phyloP scores from a whole-genome alignment of 2,797 vertebrate species.

The Heliangelus exortis region DNA sequence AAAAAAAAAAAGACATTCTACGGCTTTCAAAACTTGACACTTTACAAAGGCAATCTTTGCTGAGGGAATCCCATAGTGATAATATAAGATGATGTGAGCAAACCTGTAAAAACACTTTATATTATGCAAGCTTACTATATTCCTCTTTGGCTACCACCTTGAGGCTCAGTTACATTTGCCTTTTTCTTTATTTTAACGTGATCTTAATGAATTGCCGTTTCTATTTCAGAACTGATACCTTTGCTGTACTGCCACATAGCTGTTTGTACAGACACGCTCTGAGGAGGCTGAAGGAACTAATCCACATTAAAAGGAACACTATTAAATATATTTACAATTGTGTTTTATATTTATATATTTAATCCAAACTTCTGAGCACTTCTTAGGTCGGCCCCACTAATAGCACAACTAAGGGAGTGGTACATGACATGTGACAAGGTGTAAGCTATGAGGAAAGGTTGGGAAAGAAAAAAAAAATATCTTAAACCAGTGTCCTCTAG shows the following conservation, averaged over 20 bases:
- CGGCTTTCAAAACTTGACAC: neutral
- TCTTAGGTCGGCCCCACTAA: neutral
- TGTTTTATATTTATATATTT: neutral
- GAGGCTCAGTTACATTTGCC: neutral
- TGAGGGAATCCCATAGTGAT: neutral
- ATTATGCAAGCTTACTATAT: neutral
- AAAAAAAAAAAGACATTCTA: neutral
- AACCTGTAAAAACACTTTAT: neutral
- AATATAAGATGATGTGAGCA: neutral
- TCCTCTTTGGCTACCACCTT: neutral
- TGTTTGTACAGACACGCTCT: neutral
- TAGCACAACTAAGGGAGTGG: neutral
- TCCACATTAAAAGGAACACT: neutral
- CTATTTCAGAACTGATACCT: neutral
- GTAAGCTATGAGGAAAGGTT: neutral
- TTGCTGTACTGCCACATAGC: neutral
- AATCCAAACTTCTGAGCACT: neutral
- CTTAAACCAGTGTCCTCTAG: neutral
- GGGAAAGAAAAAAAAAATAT: neutral
- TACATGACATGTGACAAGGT: neutral
- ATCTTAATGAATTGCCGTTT: neutral
- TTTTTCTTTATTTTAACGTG: neutral
- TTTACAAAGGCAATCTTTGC: neutral
- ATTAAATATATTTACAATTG: neutral
- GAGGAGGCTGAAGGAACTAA: neutral